Conservation (phyloP, 2,888 invertebrate species). For the Bedellia somnulentella region DNA sequence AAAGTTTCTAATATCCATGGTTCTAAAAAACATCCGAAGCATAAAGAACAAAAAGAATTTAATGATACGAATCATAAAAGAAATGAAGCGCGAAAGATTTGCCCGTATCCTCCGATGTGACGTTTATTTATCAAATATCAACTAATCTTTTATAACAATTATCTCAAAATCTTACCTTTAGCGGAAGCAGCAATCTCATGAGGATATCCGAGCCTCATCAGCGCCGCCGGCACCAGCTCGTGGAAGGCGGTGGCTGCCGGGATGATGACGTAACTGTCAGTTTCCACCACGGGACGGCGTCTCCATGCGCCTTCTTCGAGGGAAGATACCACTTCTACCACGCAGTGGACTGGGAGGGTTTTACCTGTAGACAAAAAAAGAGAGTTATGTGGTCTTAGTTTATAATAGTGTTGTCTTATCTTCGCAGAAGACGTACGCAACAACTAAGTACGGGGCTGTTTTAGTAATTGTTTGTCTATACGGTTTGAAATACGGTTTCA, state of each 20-base stretch:
- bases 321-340: constrained; percentile 84
- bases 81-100: no score
- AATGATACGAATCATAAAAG: no score
- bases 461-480: no score
- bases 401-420: no score
- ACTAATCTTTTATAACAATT: no score
- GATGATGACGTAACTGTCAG: constrained; percentile 95
- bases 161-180: constrained; percentile 70
- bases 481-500: no score
- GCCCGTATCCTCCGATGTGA: no score
- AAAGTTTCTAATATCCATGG: not conserved
- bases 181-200: constrained; percentile 82
- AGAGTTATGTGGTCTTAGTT: not conserved
- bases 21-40: no score
- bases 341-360: constrained; percentile 91
- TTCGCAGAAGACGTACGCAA: no score
- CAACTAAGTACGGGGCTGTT: no score
- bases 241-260: constrained; percentile 89
- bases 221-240: constrained; percentile 88
- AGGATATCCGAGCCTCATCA: constrained; percentile 88
- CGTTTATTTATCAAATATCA: no score
- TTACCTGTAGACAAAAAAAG: constrained; percentile 25
- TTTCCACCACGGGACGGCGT: constrained; percentile 77
- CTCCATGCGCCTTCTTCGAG: constrained; percentile 67
- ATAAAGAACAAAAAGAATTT: no score